Percentiles rank a stretch among this genome's conserved stretches.
Conservation (phyloP, 2,797 vertebrate species). For the Erithacus rubecula region DNA sequence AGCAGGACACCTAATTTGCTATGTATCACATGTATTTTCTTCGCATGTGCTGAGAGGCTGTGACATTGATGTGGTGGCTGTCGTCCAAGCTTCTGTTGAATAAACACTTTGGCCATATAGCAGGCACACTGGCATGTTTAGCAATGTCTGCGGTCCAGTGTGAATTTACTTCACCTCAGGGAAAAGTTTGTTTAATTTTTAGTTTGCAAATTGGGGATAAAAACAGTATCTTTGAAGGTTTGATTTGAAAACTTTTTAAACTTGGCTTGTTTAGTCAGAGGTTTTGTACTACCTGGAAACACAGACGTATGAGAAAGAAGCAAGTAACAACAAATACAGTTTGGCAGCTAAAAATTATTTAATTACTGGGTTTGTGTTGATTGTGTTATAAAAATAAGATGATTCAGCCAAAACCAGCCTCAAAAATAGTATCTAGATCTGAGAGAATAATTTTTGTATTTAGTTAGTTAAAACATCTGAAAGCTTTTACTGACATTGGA, state of each 20-base stretch:
- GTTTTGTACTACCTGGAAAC: background rate
- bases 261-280: background rate
- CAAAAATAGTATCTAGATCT: background rate
- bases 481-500: background rate
- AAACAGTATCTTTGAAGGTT: slow-evolving; percentile 41
- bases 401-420: background rate
- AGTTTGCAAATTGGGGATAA: slow-evolving; percentile 7
- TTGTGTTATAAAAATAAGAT: background rate
- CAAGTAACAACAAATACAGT: background rate
- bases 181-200: slow-evolving; percentile 60
- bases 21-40: slow-evolving; percentile 86
- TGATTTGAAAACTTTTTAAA: slow-evolving; percentile 54
- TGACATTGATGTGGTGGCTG: slow-evolving; percentile 84
- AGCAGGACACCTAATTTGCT: slow-evolving; percentile 88
- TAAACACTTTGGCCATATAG: slow-evolving; percentile 85
- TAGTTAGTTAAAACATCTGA: slow-evolving; percentile 36
- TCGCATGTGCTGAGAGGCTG: slow-evolving; percentile 81
- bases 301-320: background rate
- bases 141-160: slow-evolving; percentile 59
- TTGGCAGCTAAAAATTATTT: background rate
- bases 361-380: background rate
- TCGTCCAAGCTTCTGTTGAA: slow-evolving; percentile 87
- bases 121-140: slow-evolving; percentile 79
- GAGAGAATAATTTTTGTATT: background rate
- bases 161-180: slow-evolving; percentile 51